Base-by-base conservation (phyloP, 1,140 invertebrate genomes). In the Coelopa frigida region DNA sequence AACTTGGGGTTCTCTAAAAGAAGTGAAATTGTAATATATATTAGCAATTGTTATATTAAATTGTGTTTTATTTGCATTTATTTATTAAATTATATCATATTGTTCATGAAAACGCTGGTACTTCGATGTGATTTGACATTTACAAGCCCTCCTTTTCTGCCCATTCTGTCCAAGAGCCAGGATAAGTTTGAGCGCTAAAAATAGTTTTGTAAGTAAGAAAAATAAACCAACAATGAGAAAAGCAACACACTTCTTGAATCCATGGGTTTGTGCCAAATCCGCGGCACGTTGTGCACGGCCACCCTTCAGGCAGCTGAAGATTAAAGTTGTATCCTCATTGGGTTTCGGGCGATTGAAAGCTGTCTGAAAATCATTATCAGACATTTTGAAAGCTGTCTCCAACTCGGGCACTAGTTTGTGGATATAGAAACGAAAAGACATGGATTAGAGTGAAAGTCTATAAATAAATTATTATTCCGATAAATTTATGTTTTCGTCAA, bases 121-220 rank as follows among this genome's bases (percentile, higher is more conserved):
- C 20, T 29, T 29, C 20, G 10, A 12, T 26, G 22, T 46, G 40
- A 23, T 26, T 18, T 14, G 23, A 20, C 6, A 35, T 46, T 45
- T 45, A 36, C 33, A 48, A 44, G 15, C 45, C 50, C 40, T 68
- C 57, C 52, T 62, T 73, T 24, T 67, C 62, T 20, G 68, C 67
- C 75, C 91, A 72, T 79, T 89, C 56, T 79, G 84, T 72, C 87
- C 92, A 76, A 84, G 91, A 79, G 84, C 93, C 75, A 82, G 89
- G 55, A 89, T 95, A 70, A 79, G 89, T 74, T 81, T 87, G 71
- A 83, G 75, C 75, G 85, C 92, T 95, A 73, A 45, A 84, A 81
- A 55, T 63, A 58, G 64, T 21, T 21, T 3, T 52, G 45, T 18
- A 52, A 32, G 29, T 44, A 43, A 15, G 3, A 35, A 6, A 22